Percentiles rank a stretch among this genome's conserved stretches.
These are phyloP conservation scores for Crotalus helleri DNA, from an alignment of 2,113 vertebrate genomes.

Conservation along the genomic window DNA sequence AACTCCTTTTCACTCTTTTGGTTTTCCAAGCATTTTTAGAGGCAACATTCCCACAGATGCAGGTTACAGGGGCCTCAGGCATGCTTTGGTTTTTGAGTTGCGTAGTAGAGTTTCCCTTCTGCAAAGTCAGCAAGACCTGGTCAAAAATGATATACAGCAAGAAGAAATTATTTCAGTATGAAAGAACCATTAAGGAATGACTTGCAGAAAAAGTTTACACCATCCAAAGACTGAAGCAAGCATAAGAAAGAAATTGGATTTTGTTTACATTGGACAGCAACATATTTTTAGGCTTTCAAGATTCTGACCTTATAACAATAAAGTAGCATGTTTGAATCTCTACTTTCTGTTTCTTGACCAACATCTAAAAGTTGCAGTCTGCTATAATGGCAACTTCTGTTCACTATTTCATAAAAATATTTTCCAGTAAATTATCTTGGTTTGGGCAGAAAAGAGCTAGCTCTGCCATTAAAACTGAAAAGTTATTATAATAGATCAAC, in stretches of 20 bases:
- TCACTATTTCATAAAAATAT: not conserved
- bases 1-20: not conserved
- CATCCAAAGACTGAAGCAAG: not conserved
- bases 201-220: not conserved
- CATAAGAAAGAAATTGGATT: not conserved
- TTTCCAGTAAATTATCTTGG: not conserved
- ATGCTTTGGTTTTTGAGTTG: not conserved
- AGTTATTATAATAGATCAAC: constrained; percentile 25
- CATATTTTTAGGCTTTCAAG: not conserved
- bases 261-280: not conserved
- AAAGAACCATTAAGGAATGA: not conserved
- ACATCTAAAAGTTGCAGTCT: too few relatives aligned
- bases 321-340: not conserved
- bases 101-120: not conserved
- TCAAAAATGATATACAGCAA: not conserved
- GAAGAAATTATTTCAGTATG: not conserved
- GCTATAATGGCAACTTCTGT: not conserved
- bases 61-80: not conserved
- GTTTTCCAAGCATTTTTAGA: not conserved
- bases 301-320: not conserved
- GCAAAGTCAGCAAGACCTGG: not conserved
- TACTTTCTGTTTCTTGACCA: too few relatives aligned
- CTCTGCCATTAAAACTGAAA: not conserved
- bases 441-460: not conserved
- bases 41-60: not conserved